A percentile compares a stretch with the other conserved stretches of the same genome.
Conservation (phyloP, 2,113 vertebrate genomes). For the Pseudorectes ferrugineus region DNA sequence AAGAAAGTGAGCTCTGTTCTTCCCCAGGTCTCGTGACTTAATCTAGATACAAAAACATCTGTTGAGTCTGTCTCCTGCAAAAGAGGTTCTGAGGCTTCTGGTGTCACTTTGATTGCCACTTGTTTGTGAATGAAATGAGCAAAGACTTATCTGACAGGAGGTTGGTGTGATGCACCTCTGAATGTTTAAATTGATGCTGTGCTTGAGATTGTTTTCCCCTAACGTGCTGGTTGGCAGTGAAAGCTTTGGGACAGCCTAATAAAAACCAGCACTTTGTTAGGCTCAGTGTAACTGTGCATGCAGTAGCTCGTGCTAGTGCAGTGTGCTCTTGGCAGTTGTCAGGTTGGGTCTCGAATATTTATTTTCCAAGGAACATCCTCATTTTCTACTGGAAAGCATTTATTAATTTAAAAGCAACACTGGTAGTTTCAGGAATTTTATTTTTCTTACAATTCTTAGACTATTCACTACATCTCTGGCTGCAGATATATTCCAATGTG, state of each 20-base stretch:
- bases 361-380: neutral
- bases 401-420: neutral
- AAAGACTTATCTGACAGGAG: neutral
- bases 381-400: neutral
- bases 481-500: neutral
- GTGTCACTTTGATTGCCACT: neutral
- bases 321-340: neutral
- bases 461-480: neutral
- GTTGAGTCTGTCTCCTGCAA: neutral
- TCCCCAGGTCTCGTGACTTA: neutral
- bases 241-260: neutral
- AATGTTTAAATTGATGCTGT: neutral
- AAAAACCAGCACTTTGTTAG: neutral
- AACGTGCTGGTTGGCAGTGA: neutral
- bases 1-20: slow-evolving; percentile 23
- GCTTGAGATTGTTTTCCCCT: neutral
- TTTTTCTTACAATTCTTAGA: neutral
- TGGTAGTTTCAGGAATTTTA: neutral
- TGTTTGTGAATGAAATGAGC: neutral
- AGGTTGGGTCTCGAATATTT: neutral
- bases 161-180: neutral
- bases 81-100: neutral
- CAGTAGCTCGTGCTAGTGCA: neutral
- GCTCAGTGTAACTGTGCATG: neutral
- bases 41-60: neutral